Percentiles rank a stretch among this genome's conserved stretches.
These are phyloP conservation scores for Tauraco erythrolophus DNA, from an alignment of 2,113 vertebrate species.

Conservation along the genomic window DNA sequence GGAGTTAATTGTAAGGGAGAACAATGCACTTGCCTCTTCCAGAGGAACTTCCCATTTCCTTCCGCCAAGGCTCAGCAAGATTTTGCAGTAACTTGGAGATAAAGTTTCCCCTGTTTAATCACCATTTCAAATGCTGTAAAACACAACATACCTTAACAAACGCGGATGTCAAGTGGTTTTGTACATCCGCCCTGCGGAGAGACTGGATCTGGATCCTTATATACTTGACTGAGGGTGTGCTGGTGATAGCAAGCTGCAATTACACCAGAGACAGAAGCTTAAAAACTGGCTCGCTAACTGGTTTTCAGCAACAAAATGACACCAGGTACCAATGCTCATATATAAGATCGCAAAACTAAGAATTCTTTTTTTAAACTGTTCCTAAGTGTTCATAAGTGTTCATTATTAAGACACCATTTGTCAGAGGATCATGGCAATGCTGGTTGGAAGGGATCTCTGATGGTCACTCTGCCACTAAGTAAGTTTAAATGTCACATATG, in stretches of 20 bases:
- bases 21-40: constrained; percentile 31
- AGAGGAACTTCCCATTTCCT: constrained; percentile 35
- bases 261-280: not conserved
- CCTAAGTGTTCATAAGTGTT: not conserved
- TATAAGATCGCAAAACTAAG: not conserved
- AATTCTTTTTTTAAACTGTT: not conserved
- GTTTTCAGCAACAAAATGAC: not conserved
- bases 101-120: not conserved
- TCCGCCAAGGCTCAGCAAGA: not conserved
- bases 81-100: constrained; percentile 15
- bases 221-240: constrained; percentile 20
- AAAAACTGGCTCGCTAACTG: not conserved
- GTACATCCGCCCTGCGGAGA: not conserved
- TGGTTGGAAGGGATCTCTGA: not conserved
- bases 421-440: not conserved
- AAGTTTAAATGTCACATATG: not conserved
- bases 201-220: constrained; percentile 58
- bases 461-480: not conserved
- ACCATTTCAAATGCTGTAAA: not conserved
- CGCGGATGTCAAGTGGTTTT: constrained; percentile 4
- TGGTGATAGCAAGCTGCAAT: constrained; percentile 64
- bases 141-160: constrained; percentile 41
- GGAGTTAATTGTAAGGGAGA: constrained; percentile 35
- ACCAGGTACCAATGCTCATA: not conserved
- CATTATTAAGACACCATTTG: not conserved